phyloP scores from a whole-genome alignment of 2,113 vertebrate genomes.

The Corydoras maculifer region DNA sequence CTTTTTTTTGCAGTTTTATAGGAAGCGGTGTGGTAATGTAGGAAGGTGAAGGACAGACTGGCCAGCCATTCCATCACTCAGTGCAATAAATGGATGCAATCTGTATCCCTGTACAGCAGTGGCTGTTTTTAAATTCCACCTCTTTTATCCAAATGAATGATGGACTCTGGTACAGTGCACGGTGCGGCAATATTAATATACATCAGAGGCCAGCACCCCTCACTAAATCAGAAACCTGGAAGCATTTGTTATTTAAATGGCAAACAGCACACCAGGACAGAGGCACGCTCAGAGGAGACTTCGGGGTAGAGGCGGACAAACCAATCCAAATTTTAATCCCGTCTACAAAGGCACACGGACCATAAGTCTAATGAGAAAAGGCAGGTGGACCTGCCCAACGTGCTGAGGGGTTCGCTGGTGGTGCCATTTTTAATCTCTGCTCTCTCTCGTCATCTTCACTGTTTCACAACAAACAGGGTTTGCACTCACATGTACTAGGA shows the following conservation, averaged over 20 bases:
- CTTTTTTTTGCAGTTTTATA: slow-evolving; percentile 60
- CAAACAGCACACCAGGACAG: slow-evolving; percentile 57
- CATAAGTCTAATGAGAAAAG: slow-evolving; percentile 68
- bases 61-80: slow-evolving; percentile 69
- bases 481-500: slow-evolving; percentile 12
- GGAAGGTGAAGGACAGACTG: slow-evolving; percentile 71
- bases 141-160: slow-evolving; percentile 78
- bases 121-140: slow-evolving; percentile 74
- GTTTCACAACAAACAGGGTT: background rate
- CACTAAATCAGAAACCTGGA: slow-evolving; percentile 70
- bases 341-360: slow-evolving; percentile 45
- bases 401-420: slow-evolving; percentile 37
- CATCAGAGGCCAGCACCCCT: slow-evolving; percentile 65
- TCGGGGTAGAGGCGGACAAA: slow-evolving; percentile 62
- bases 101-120: slow-evolving; percentile 73
- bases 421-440: slow-evolving; percentile 37
- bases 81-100: slow-evolving; percentile 76
- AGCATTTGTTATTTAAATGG: slow-evolving; percentile 77
- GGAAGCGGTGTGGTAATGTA: slow-evolving; percentile 48
- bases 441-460: slow-evolving; percentile 38
- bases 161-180: slow-evolving; percentile 63
- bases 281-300: slow-evolving; percentile 44
- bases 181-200: slow-evolving; percentile 71
- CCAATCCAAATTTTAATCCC: slow-evolving; percentile 70
- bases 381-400: slow-evolving; percentile 50